These are phyloP conservation scores for Dione juno DNA, from an alignment of 2,888 invertebrate species.

Conservation along the genomic window DNA sequence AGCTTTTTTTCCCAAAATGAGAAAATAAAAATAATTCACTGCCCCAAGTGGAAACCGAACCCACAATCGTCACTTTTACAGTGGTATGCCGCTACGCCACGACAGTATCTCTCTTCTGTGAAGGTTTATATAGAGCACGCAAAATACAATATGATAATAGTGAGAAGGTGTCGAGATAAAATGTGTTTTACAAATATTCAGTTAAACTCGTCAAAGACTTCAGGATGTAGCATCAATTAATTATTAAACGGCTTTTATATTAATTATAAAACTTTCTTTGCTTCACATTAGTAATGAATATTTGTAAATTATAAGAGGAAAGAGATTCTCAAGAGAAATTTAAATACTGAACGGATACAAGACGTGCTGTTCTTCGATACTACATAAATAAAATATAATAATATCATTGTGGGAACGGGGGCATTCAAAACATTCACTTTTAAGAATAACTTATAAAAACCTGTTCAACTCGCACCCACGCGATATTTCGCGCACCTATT, in stretches of 20 bases:
- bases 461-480: slow-evolving; percentile 32
- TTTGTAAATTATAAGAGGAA: slow-evolving; percentile 10
- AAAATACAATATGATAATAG: too few relatives aligned
- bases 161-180: too few relatives aligned
- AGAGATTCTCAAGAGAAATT: slow-evolving; percentile 4
- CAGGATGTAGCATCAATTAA: slow-evolving; percentile 17
- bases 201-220: not conserved
- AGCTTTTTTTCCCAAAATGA: too few relatives aligned
- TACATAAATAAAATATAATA: slow-evolving; percentile 11
- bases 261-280: slow-evolving; percentile 9
- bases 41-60: too few relatives aligned
- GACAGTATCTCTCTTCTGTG: too few relatives aligned
- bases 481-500: slow-evolving; percentile 36
- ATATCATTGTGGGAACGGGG: slow-evolving; percentile 26
- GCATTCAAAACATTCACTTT: slow-evolving; percentile 27
- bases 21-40: too few relatives aligned
- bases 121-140: too few relatives aligned
- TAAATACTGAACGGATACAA: slow-evolving; percentile 19
- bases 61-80: too few relatives aligned
- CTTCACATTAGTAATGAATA: slow-evolving; percentile 5
- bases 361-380: slow-evolving; percentile 20
- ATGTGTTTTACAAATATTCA: not conserved
- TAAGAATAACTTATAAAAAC: slow-evolving; percentile 18
- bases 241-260: too few relatives aligned
- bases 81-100: too few relatives aligned